Base-by-base conservation (phyloP, 1,140 invertebrate genomes). In the Thaumetopoea pityocampa region DNA sequence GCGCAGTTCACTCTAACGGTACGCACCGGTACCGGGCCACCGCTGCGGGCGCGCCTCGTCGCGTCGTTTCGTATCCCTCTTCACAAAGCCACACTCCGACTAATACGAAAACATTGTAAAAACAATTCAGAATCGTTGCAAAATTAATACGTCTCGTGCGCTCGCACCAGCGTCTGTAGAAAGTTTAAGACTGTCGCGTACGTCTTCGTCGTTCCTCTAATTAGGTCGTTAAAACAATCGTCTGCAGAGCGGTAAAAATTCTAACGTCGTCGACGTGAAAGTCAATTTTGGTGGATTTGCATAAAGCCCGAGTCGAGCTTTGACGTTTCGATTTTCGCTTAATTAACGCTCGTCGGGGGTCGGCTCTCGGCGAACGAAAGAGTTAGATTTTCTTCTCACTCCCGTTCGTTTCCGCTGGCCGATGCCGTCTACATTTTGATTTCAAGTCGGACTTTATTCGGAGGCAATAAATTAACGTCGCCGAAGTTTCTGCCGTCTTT, bases 271-370 rank as follows among this genome's bases (percentile, higher is more conserved):
- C 60, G 53, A 69, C 66, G 60, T 48, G 44, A 65, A 67, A 74
- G 59, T 68, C 67, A 62, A 71, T 76, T 76, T 62, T 57, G 58
- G 41, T 40, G 51, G 67, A 77, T 77, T 73, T 73, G 67, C 72
- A 73, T 73, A 73, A 67, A 71, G 51, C 65, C 51, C 43, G 52
- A 57, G 58, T 47, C 47, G 51, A 57, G 62, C 64, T 78, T 73
- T 76, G 71, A 69, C 74, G 65, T 72, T 72, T 72, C 68, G 70
- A 80, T 80, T 77, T 74, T 72, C 68, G 76, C 72, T 80, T 77
- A 80, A 80, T 80, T 77, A 80, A 68, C 72, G 64, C 66, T 62
- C 64, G 60, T 57, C 45, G 67, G 46, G 56, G 47, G 54, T 38
- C 32, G 34, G 41, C 41, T 32, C 29, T 42, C 42, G 43, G 44